A percentile compares a stretch with the other conserved stretches of the same genome.
phyloP scores from a whole-genome alignment of 37 sponge, comb jelly and placozoan genomes.

The Spongilla lacustris region DNA sequence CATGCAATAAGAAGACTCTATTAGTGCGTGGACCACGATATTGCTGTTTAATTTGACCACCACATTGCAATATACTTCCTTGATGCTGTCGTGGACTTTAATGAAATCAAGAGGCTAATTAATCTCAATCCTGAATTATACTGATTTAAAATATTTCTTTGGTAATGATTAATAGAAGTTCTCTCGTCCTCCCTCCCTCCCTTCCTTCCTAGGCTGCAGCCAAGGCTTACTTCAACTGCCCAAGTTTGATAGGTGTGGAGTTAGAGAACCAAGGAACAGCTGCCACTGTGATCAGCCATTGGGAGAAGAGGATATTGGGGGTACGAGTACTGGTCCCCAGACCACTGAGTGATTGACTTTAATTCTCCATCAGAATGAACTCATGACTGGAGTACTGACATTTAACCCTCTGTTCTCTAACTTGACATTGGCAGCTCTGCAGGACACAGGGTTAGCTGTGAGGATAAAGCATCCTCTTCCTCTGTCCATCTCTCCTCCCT shows the following conservation, averaged over 20 bases:
- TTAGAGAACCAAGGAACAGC: constrained; percentile 87
- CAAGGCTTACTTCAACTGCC: constrained; percentile 68
- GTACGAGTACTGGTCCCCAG: constrained; percentile 16
- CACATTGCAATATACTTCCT: too few species aligned
- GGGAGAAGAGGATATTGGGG: constrained; percentile 82
- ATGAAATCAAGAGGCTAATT: too few species aligned
- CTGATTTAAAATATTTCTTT: too few species aligned
- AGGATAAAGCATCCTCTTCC: not conserved
- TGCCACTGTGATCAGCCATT: constrained; percentile 70
- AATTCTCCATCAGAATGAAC: constrained; percentile 64
- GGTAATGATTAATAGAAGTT: too few species aligned
- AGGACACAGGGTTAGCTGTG: constrained; percentile 77
- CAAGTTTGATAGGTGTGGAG: constrained; percentile 66
- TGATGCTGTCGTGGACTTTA: too few species aligned
- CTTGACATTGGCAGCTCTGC: constrained; percentile 67
- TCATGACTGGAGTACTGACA: constrained; percentile 81
- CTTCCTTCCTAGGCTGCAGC: constrained; percentile 44
- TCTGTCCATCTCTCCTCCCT: not conserved
- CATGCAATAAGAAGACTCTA: too few species aligned
- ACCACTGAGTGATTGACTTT: not conserved
- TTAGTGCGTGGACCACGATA: too few species aligned
- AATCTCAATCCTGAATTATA: too few species aligned
- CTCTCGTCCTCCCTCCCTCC: not conserved
- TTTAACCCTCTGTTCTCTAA: constrained; percentile 76
- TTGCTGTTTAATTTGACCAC: too few species aligned